These are phyloP conservation scores for Chamaetylas fuelleborni DNA, from an alignment of 2,113 vertebrate genomes.

Conservation along the genomic window DNA sequence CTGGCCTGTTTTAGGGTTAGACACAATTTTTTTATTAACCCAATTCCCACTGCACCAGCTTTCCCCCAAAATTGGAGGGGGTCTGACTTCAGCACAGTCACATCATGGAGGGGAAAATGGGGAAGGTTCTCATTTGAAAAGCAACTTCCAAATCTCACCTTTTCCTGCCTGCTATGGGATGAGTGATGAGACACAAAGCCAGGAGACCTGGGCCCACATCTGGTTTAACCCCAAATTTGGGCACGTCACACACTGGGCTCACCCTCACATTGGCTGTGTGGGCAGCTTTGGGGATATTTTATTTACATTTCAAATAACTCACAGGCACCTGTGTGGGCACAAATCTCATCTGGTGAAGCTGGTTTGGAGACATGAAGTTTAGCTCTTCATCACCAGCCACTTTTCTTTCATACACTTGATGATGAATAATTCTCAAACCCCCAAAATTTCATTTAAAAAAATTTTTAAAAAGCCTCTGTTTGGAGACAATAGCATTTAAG, in stretches of 20 bases:
- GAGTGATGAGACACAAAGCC: background rate
- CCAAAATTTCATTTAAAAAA: background rate
- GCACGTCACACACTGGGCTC: background rate
- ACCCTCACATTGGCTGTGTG: background rate
- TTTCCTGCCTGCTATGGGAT: background rate
- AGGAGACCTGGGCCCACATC: background rate
- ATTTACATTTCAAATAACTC: background rate
- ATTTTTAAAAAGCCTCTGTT: background rate
- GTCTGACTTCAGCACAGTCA: background rate
- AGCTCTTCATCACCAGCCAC: background rate
- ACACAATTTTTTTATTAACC: rapidly evolving
- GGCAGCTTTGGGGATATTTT: background rate
- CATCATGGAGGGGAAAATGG: background rate
- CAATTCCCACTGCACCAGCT: background rate
- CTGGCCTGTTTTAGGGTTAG: background rate
- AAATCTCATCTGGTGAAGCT: background rate
- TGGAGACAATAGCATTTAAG: background rate
- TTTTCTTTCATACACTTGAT: background rate
- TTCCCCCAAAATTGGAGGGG: rapidly evolving
- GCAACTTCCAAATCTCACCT: background rate
- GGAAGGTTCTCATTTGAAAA: background rate
- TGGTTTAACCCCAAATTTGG: background rate
- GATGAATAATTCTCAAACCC: background rate
- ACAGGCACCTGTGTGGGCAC: background rate
- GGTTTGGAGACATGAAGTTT: background rate